A percentile compares a stretch with the other conserved stretches of the same genome.
Evolutionary conservation across 2,113 vertebrate genomes (phyloP).

Genomic region (Aspiorhynchus laticeps): DNA sequence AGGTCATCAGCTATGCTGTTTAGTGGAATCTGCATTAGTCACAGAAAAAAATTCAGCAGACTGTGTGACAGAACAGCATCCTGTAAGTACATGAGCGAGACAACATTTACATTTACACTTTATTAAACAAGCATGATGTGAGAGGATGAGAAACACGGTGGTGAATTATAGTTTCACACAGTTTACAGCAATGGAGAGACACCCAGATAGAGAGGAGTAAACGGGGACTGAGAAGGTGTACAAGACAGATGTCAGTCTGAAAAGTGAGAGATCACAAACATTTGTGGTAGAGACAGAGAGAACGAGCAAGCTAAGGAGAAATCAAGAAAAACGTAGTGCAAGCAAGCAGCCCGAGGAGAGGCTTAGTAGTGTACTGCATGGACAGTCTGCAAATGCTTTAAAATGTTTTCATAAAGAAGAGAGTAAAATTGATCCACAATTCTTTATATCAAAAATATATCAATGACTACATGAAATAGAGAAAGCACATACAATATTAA

Average conservation of each 20-base stretch:
- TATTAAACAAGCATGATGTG: conserved; percentile 70
- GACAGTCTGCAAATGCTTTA: conserved; percentile 58
- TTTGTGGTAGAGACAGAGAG: background rate
- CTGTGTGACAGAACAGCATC: background rate
- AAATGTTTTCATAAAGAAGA: conserved; percentile 57
- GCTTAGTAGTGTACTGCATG: conserved; percentile 31
- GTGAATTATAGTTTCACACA: conserved; percentile 58
- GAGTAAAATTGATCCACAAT: conserved; percentile 58
- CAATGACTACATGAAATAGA: conserved; percentile 71
- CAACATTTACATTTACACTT: conserved; percentile 55
- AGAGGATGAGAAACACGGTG: conserved; percentile 60
- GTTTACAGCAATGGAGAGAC: conserved; percentile 59
- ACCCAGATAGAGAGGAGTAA: conserved; percentile 43
- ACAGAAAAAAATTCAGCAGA: background rate
- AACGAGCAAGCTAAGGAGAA: background rate
- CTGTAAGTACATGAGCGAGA: conserved; percentile 34
- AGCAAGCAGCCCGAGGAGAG: conserved; percentile 25
- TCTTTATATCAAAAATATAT: conserved; percentile 82
- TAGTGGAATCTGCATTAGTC: background rate
- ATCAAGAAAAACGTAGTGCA: conserved; percentile 12
- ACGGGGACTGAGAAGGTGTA: background rate
- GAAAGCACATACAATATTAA: conserved; percentile 76
- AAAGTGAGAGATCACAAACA: conserved; percentile 2
- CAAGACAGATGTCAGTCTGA: conserved; percentile 18
- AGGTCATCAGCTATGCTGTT: background rate